Evolutionary conservation across 1,140 invertebrate species (phyloP).

Genomic region (Drosophila parvula): DNA sequence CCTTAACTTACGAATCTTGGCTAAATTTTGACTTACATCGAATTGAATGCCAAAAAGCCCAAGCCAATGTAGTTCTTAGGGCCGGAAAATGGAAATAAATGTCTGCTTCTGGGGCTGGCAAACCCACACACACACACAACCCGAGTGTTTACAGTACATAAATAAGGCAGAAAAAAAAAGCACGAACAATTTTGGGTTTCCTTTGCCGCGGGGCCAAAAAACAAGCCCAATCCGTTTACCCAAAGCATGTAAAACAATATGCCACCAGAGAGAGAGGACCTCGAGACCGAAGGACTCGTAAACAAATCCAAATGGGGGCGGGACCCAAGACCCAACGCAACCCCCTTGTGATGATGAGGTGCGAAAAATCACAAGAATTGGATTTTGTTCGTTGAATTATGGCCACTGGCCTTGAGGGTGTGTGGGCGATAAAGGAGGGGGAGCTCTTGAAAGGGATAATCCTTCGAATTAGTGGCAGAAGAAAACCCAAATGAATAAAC

Average conservation of each 20-base stretch:
- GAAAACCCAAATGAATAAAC: constrained; percentile 6
- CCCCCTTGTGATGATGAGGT: constrained; percentile 54
- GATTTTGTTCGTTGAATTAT: constrained; percentile 42
- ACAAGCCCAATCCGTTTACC: constrained; percentile 58
- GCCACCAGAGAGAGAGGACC: constrained; percentile 11
- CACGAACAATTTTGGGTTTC: constrained; percentile 32
- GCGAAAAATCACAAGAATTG: constrained; percentile 68
- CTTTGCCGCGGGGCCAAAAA: constrained; percentile 24
- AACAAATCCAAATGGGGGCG: constrained; percentile 22
- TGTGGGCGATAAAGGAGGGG: not conserved
- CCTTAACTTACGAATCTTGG: not conserved
- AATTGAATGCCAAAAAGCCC: not conserved
- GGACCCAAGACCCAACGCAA: not conserved
- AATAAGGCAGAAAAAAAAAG: constrained; percentile 18
- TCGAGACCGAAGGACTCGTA: constrained; percentile 21
- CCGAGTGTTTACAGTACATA: constrained; percentile 18
- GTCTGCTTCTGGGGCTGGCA: constrained; percentile 4
- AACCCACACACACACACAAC: not conserved
- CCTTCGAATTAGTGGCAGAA: constrained; percentile 4
- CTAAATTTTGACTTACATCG: not conserved
- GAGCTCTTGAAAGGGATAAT: constrained; percentile 19
- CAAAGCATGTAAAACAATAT: constrained; percentile 58
- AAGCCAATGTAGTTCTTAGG: constrained; percentile 1
- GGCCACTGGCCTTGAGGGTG: constrained; percentile 3
- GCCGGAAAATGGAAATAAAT: not conserved